Evolutionary conservation across 2,113 vertebrate species (phyloP), one percentile per base, ranked within the genome.

Genomic region (Cebidichthys violaceus): DNA sequence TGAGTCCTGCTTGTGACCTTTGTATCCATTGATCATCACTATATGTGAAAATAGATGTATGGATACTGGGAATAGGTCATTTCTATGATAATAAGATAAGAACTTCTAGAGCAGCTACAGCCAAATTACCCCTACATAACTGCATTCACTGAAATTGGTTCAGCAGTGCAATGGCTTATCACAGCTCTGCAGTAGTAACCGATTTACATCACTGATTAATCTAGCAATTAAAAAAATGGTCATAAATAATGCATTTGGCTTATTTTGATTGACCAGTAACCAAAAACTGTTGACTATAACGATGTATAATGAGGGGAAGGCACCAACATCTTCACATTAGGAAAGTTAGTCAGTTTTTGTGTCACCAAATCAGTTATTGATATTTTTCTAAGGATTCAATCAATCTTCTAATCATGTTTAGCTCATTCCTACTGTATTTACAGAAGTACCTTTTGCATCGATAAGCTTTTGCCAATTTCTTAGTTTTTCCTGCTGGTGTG

Each of bases 1-100:
- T 43, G 31, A 80, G 37, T 65, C 66, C 35, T 55, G 24, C 17
- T 11, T 39, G 50, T 79, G 86, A 84, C 85, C 82, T 90, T 87
- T 81, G 13, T 29, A 61, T 75, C 33, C 68, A 78, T 50, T 85
- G 66, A 59, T 33, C 47, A 66, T 83, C 72, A 54, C 10, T 76
- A 66, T 27, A 70, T 8, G 43, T 55, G 20, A 24, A 70, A 82
- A 73, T 27, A 54, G 33, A 78, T 70, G 60, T 7, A 74, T 39
- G 54, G 47, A 80, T 10, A 54, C 29, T 13, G 62, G 27, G 39
- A 39, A 35, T 2, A 11, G 6, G 22, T 75, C n/a, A 78, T 69
- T 64, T 67, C 14, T 55, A 59, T 86, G 79, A 60, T 61, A 76
- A 79, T 65, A 31, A 52, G 22, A 70, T 79, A 11, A 18, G 39